Evolutionary conservation across 2,113 vertebrate species (phyloP).

Genomic region (Brachyhypopomus occidentalis): DNA sequence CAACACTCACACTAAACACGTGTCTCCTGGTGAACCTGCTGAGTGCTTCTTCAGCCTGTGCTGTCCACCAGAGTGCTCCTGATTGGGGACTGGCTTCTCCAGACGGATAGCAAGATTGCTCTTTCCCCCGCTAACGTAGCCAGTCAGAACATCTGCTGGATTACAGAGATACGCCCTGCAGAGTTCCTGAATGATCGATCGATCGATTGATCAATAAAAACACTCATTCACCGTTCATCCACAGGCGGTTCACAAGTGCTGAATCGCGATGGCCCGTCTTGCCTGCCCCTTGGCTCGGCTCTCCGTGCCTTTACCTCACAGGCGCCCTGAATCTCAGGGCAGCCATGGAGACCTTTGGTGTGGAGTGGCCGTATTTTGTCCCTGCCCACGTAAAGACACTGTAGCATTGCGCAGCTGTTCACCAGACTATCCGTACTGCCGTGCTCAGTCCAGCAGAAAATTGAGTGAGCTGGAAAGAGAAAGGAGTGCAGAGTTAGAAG

Average conservation of each 20-base stretch:
- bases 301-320: no score
- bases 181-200: no score
- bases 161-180: no score
- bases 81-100: no score
- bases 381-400: slow-evolving; percentile 55
- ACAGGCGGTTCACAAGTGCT: no score
- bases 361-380: slow-evolving; percentile 48
- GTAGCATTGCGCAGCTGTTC: slow-evolving; percentile 60
- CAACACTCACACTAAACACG: not conserved
- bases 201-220: no score
- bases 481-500: slow-evolving; percentile 23
- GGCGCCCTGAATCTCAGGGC: not conserved
- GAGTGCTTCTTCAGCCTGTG: not conserved
- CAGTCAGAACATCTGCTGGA: no score
- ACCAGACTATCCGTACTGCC: slow-evolving; percentile 65
- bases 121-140: no score
- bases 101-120: not conserved
- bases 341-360: slow-evolving; percentile 12
- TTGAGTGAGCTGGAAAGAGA: slow-evolving; percentile 61
- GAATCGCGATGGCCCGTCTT: no score
- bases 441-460: slow-evolving; percentile 74
- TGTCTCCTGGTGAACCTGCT: not conserved
- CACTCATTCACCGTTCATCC: no score
- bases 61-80: no score
- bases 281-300: no score